These are phyloP conservation scores for Mizuhopecten yessoensis DNA, from an alignment of 1,140 invertebrate species.

Conservation along the genomic window DNA sequence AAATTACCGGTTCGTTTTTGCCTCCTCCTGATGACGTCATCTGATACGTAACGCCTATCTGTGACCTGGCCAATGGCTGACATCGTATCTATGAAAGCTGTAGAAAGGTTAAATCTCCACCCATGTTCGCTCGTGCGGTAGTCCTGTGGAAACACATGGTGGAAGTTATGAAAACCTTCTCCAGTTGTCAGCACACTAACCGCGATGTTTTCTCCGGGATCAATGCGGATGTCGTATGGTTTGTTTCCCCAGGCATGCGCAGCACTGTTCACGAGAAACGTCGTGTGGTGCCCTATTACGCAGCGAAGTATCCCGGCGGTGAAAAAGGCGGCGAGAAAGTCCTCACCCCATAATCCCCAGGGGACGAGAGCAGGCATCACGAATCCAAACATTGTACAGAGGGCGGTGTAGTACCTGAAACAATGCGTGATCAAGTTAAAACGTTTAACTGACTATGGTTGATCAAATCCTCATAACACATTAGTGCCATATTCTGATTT, in stretches of 20 bases:
- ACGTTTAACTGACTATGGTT: too few relatives aligned
- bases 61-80: conserved; percentile 7
- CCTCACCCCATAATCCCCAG: conserved; percentile 9
- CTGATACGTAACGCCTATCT: background rate
- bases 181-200: background rate
- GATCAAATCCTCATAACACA: too few relatives aligned
- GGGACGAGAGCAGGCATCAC: background rate
- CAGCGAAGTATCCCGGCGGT: background rate
- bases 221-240: conserved; percentile 12
- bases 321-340: background rate
- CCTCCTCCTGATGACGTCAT: background rate
- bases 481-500: too few relatives aligned
- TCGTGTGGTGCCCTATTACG: background rate
- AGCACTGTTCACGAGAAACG: conserved; percentile 1
- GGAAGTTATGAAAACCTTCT: conserved; percentile 42
- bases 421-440: background rate
- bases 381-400: background rate
- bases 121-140: conserved; percentile 37
- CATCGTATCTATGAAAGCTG: background rate
- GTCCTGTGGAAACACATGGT: conserved; percentile 35
- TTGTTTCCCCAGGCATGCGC: conserved; percentile 17
- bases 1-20: background rate
- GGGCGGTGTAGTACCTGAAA: background rate
- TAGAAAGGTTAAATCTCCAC: background rate
- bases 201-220: background rate